Evolutionary conservation across 2,888 invertebrate genomes (phyloP).

Genomic region (Axea sp.): DNA sequence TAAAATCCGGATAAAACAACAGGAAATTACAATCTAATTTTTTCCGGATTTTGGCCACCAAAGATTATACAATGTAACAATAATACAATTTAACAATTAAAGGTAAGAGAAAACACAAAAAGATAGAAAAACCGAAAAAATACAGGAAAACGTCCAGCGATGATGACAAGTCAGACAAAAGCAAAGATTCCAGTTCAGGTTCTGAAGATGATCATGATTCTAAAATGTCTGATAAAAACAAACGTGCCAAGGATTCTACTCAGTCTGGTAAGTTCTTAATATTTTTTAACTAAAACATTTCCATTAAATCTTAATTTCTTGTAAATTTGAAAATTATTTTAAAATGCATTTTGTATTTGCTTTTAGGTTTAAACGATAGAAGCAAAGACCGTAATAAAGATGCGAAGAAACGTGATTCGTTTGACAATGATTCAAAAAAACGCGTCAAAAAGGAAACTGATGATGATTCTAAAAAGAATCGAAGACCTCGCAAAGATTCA

Average conservation of each 20-base stretch:
- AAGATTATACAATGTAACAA: no score
- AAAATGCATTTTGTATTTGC: background rate
- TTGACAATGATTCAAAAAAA: conserved; percentile 80
- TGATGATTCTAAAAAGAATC: conserved; percentile 77
- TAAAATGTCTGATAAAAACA: conserved; percentile 73
- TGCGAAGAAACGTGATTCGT: conserved; percentile 75
- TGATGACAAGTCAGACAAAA: conserved; percentile 80
- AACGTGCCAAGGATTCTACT: conserved; percentile 71
- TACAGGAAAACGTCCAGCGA: conserved; percentile 77
- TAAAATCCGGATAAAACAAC: no score
- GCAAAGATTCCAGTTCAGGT: conserved; percentile 81
- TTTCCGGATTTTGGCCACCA: no score
- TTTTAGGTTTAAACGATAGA: conserved; percentile 74
- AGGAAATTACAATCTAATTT: no score
- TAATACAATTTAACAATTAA: no score
- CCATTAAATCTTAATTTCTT: background rate
- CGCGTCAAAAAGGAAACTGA: conserved; percentile 78
- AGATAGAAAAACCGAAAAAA: conserved; percentile 72
- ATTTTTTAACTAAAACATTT: background rate
- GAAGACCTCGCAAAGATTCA: conserved; percentile 73
- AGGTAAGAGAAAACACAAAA: conserved; percentile 75
- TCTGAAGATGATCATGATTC: conserved; percentile 82
- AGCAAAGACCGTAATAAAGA: conserved; percentile 78
- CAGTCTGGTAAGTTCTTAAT: conserved; percentile 66
- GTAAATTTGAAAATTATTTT: background rate